phyloP scores from a whole-genome alignment of 2,113 vertebrate species.

The Sebastes fasciatus region DNA sequence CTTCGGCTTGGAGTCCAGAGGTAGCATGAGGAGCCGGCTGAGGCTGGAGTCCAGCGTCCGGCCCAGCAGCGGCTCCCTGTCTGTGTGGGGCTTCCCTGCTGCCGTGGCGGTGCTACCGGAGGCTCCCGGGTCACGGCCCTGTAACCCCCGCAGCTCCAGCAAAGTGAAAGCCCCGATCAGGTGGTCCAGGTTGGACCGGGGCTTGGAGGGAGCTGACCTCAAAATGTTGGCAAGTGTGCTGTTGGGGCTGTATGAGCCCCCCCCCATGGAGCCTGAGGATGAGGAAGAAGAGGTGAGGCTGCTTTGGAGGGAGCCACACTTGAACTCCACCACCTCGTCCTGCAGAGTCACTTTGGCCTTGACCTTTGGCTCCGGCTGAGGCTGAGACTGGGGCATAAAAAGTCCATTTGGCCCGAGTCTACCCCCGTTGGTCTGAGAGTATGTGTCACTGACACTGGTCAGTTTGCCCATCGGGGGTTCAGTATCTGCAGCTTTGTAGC shows the following conservation, averaged over 20 bases:
- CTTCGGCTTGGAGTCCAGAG: conserved; percentile 90
- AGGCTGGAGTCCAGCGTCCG: conserved; percentile 86
- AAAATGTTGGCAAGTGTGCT: conserved; percentile 89
- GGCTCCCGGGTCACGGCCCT: conserved; percentile 81
- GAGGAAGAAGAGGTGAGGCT: conserved; percentile 91
- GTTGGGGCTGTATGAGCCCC: conserved; percentile 86
- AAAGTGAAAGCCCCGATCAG: conserved; percentile 93
- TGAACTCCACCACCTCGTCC: conserved; percentile 90
- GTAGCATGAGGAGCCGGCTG: conserved; percentile 89
- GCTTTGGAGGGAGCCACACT: conserved; percentile 86
- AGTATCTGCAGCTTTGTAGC: conserved; percentile 90
- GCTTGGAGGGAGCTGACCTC: conserved; percentile 86
- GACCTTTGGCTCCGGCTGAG: conserved; percentile 58
- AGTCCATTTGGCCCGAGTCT: conserved; percentile 83
- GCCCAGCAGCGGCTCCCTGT: conserved; percentile 93
- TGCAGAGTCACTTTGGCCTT: conserved; percentile 87
- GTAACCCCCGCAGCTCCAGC: conserved; percentile 90
- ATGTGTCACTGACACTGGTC: conserved; percentile 85
- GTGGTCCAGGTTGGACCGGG: conserved; percentile 90
- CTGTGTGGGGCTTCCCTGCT: conserved; percentile 81
- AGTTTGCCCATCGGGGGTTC: conserved; percentile 83
- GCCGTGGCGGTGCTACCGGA: conserved; percentile 71
- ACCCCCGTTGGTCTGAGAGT: conserved; percentile 91
- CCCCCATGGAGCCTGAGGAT: conserved; percentile 83
- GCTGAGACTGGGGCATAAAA: conserved; percentile 56